Evolutionary conservation across 2,113 vertebrate species (phyloP), one percentile per base, ranked within the genome.

Genomic region (Zapornia atra): DNA sequence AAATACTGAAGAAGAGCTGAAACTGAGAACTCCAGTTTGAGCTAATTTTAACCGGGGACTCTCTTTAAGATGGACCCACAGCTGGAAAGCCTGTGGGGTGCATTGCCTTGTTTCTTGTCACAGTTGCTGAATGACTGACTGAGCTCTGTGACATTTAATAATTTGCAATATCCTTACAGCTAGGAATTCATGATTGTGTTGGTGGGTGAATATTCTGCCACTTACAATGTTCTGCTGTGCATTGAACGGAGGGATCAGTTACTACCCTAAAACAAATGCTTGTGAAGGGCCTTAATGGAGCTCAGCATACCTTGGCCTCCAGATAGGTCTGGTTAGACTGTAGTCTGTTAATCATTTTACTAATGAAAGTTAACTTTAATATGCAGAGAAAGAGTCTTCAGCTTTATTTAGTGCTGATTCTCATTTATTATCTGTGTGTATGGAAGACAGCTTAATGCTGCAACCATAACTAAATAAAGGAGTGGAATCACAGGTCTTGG

Each of bases 141-240:
- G 93, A 96, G 88, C 97, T 87, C 85, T 88, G 86, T 77, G 84
- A 75, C 59, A 46, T 88, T 96, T 93, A 94, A 94, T 95, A 91
- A 48, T 97, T 65, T 53, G 66, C 36, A 70, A 14, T 69, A 17
- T 80, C 82, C 54, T 92, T 71, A 17, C 0, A 1, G 25, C 15
- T 77, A 28, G 9, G 18, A 86, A 29, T 68, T 86, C 33, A 22
- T 83, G 40, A 15, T n/a, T 66, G 54, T 87, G 93, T 76, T 96
- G 86, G 29, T 68, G 89, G 75, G 57, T 90, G 60, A 86, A 64
- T 93, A 70, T 77, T 85, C 76, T 7, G 76, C 8, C 6, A 57
- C 53, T 64, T 57, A 2, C 29, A 31, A 1, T 16, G 22, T 53
- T 15, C 44, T 46, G 44, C 31, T 78, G 33, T 48, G 36, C 22